Conservation (phyloP, 1,140 invertebrate species). For the Mycetomoellerius zeteki region DNA sequence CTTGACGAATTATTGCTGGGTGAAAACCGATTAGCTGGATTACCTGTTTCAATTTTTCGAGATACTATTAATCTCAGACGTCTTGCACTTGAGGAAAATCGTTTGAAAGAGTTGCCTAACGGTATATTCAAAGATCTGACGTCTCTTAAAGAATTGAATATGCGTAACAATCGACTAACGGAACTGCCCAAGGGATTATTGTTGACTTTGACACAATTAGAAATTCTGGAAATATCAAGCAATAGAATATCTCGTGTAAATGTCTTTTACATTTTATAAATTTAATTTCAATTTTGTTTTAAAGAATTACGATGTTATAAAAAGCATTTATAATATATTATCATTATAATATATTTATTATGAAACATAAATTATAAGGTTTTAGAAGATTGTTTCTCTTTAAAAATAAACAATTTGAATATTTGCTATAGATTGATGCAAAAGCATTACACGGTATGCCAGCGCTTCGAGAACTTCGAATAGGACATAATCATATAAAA, state of each 20-base stretch:
- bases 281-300: constrained; percentile 13
- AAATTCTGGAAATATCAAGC: constrained; percentile 82
- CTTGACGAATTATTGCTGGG: constrained; percentile 87
- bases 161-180: constrained; percentile 89
- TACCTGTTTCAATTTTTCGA: constrained; percentile 88
- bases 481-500: constrained; percentile 88
- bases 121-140: constrained; percentile 86
- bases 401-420: background rate
- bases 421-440: constrained; percentile 81
- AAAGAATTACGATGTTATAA: background rate
- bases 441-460: constrained; percentile 46
- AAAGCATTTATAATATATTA: background rate
- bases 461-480: constrained; percentile 88
- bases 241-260: constrained; percentile 87
- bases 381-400: background rate
- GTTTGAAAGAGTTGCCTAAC: constrained; percentile 88
- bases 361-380: background rate
- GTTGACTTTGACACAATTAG: constrained; percentile 85
- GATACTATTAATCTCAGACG: constrained; percentile 89
- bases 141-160: constrained; percentile 88
- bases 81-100: constrained; percentile 91
- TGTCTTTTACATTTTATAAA: background rate
- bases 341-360: background rate
- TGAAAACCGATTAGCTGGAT: constrained; percentile 83
- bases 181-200: constrained; percentile 88